Evolutionary conservation across 1,140 invertebrate species (phyloP), one percentile per base, ranked within the genome.

Genomic region (Ceratitis capitata): DNA sequence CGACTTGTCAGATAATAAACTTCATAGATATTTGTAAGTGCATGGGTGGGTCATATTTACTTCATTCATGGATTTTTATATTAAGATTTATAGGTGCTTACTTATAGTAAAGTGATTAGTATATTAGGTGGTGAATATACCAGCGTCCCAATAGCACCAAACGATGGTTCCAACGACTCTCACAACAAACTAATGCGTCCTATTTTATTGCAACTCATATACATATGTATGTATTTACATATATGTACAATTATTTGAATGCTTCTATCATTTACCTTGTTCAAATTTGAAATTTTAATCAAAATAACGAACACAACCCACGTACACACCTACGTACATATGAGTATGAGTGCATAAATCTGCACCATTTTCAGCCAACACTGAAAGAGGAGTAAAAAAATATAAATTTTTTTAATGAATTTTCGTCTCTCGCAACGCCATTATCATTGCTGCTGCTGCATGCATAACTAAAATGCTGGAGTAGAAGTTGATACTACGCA

Each of bases 391-490:
- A n/a, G n/a, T n/a, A n/a, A n/a, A n/a, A n/a, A n/a, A n/a, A n/a
- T n/a, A n/a, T n/a, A n/a, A n/a, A n/a, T n/a, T n/a, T n/a, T n/a
- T 39, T 14, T 32, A 74, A 78, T 78, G 69, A 45, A 42, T 7
- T n/a, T 78, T 78, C 45, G 39, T 39, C 42, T 47, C 2, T 45
- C 32, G 39, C 69, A 45, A 45, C 69, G 69, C n/a, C 69, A 47
- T 10, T 26, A 39, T 39, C 3, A 42, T 23, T 42, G 69, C 32
- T 26, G 69, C 69, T 5, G 32, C 12, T 42, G 69, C 32, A 78
- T 78, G 39, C 69, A 78, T 78, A 78, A 78, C 39, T 78, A 78
- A 78, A 78, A 78, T 56, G 23, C 51, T n/a, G n/a, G n/a, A n/a
- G 23, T 78, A 78, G 32, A 78, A 78, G 39, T 45, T 78, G 69